Evolutionary conservation across 2,888 invertebrate genomes (phyloP).

Genomic region (Lepidonotus clava): DNA sequence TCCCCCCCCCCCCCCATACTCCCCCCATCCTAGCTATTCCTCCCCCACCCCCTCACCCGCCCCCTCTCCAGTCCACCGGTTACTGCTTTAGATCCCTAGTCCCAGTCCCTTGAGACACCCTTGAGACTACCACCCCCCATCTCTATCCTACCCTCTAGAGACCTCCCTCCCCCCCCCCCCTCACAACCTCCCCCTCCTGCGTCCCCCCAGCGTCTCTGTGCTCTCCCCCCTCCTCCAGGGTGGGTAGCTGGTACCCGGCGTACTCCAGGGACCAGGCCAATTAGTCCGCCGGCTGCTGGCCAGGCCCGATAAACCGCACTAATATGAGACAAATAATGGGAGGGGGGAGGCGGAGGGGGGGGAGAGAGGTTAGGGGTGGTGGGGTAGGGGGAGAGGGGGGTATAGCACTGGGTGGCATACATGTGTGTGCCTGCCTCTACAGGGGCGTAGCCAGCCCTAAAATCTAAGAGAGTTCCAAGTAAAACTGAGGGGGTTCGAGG

Average conservation of each 20-base stretch:
- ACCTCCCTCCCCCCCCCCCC: not conserved
- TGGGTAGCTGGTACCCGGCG: not conserved
- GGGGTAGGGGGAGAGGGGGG: not conserved
- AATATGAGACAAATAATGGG: slow-evolving; percentile 41
- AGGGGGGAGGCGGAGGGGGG: not conserved
- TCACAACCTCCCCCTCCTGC: not conserved
- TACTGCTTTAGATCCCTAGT: not conserved
- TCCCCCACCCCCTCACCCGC: not conserved
- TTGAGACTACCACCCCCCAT: not conserved
- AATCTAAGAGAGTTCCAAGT: too few species aligned
- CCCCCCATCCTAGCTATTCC: not conserved
- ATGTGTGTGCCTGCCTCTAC: too few species aligned
- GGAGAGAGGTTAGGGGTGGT: not conserved
- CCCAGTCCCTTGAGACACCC: not conserved
- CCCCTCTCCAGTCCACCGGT: not conserved
- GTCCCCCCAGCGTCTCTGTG: not conserved
- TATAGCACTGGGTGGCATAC: too few species aligned
- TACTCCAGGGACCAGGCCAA: slow-evolving; percentile 3
- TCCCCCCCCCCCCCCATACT: not conserved
- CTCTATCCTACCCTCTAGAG: not conserved
- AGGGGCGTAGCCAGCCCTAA: too few species aligned
- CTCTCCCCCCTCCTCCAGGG: not conserved
- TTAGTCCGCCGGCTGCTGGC: slow-evolving; percentile 28
- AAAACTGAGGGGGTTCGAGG: too few species aligned
- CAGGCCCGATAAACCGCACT: slow-evolving; percentile 25